These are phyloP conservation scores for Butorides virescens DNA, from an alignment of 2,113 vertebrate genomes.

Conservation along the genomic window DNA sequence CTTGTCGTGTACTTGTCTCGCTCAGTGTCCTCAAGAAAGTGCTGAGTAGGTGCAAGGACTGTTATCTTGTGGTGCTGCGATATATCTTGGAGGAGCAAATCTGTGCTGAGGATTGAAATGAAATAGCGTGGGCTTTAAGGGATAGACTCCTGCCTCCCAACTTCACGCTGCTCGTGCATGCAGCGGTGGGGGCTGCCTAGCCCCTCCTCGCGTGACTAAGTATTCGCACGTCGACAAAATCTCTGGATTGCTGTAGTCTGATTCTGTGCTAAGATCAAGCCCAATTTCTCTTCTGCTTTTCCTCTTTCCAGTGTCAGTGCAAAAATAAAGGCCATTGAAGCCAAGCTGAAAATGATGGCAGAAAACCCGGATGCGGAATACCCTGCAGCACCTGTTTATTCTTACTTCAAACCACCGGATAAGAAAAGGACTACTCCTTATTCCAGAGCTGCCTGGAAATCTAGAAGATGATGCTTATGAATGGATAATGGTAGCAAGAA, in stretches of 20 bases:
- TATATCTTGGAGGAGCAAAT: neutral
- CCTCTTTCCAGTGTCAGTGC: slow-evolving; percentile 85
- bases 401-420: slow-evolving; percentile 93
- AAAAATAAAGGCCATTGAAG: slow-evolving; percentile 97
- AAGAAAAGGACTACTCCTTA: slow-evolving; percentile 96
- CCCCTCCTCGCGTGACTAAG: neutral
- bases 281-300: neutral
- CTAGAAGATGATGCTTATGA: slow-evolving; percentile 77
- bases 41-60: neutral
- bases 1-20: neutral
- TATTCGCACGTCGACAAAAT: neutral
- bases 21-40: neutral
- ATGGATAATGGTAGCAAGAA: slow-evolving; percentile 31
- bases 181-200: neutral
- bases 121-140: neutral
- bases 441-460: slow-evolving; percentile 81
- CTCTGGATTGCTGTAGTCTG: neutral
- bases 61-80: neutral
- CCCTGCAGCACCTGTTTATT: slow-evolving; percentile 86
- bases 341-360: slow-evolving; percentile 99
- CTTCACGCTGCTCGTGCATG: neutral
- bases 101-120: neutral
- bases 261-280: neutral
- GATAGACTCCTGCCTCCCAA: neutral
- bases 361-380: slow-evolving; percentile 93